phyloP scores from a whole-genome alignment of 2,888 invertebrate species.

The Hipparchia semele region DNA sequence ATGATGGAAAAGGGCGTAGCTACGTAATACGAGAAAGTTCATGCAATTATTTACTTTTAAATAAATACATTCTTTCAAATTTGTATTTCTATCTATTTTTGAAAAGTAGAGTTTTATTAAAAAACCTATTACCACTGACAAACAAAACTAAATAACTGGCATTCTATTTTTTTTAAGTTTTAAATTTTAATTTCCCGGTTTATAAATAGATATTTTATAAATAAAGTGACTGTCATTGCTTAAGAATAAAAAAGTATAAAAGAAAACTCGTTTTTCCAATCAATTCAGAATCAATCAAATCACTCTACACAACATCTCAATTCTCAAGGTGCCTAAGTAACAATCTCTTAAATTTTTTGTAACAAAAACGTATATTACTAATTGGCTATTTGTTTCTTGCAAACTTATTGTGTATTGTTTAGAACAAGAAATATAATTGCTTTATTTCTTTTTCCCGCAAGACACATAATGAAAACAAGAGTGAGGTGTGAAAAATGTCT shows the following conservation, averaged over 20 bases:
- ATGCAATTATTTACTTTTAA: no score
- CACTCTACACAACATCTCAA: not conserved
- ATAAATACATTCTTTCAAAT: conserved; percentile 4
- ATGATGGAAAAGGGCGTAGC: no score
- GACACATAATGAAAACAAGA: not conserved
- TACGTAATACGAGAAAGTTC: no score
- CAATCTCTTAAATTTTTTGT: conserved; percentile 8
- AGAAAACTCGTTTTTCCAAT: conserved; percentile 3
- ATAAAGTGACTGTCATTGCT: not conserved
- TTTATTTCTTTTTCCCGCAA: not conserved
- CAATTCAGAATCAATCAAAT: conserved; percentile 17
- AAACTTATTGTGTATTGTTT: conserved; percentile 6
- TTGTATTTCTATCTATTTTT: not conserved
- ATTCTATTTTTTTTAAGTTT: not conserved
- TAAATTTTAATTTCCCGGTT: not conserved
- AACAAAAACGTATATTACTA: not conserved
- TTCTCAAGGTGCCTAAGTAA: not conserved
- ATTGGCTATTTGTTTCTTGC: conserved; percentile 8
- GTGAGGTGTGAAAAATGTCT: not conserved
- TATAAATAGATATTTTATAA: not conserved
- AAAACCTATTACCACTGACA: not conserved
- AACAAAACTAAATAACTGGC: conserved; percentile 6
- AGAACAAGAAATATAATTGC: conserved; percentile 2
- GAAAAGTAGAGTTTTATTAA: not conserved
- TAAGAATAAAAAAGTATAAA: not conserved